Conservation (phyloP, 2,797 vertebrate species). For the Nasua narica region DNA sequence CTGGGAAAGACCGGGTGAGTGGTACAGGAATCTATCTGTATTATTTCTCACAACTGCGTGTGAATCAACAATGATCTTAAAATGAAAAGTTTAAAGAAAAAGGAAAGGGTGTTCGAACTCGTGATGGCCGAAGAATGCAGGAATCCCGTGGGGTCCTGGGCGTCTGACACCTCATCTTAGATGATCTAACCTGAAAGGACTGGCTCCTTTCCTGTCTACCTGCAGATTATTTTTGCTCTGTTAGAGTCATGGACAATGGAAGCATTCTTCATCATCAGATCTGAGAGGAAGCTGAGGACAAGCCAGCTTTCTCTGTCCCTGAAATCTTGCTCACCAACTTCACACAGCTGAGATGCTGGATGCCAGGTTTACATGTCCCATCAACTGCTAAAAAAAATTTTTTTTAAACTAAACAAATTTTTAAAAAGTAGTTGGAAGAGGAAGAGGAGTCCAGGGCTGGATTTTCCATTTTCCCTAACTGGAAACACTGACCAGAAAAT, state of each 20-base stretch:
- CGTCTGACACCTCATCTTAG: not conserved
- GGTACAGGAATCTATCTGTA: not conserved
- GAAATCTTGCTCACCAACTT: no score
- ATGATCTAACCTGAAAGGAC: not conserved
- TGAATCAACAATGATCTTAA: not conserved
- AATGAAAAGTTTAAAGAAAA: not conserved
- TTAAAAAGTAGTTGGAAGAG: not conserved
- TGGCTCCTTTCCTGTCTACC: no score
- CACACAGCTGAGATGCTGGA: not conserved
- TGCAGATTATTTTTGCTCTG: not conserved
- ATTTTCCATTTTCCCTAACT: not conserved
- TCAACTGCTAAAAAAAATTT: not conserved
- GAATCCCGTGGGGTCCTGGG: fast-evolving
- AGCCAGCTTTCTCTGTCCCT: not conserved
- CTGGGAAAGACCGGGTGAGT: not conserved
- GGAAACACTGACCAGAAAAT: not conserved
- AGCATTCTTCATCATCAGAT: not conserved
- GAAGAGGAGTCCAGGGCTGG: not conserved
- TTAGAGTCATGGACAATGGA: not conserved
- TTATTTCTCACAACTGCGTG: not conserved
- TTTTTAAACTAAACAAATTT: not conserved
- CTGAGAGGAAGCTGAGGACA: not conserved
- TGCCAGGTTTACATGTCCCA: not conserved
- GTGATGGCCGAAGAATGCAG: not conserved
- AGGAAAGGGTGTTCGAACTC: not conserved